Evolutionary conservation across 2,888 invertebrate genomes (phyloP).

Genomic region (Rhynchonema sp.): DNA sequence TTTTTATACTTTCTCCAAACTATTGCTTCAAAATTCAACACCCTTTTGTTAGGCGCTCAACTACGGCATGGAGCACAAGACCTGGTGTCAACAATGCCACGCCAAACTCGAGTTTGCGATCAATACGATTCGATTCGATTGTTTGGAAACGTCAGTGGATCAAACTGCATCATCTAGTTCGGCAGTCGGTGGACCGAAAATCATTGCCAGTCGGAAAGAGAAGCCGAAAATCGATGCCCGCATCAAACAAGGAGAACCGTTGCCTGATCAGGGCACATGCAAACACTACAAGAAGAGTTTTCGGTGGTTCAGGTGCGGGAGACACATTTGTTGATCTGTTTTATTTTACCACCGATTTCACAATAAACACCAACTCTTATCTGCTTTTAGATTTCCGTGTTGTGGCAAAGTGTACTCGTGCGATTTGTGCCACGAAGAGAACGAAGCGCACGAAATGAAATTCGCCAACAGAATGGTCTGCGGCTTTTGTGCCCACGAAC

Average conservation of each 20-base stretch:
- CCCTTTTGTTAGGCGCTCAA: conserved; percentile 23
- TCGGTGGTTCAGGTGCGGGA: conserved; percentile 36
- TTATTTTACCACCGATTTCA: background rate
- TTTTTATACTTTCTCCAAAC: background rate
- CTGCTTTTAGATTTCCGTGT: conserved; percentile 30
- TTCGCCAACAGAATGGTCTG: conserved; percentile 34
- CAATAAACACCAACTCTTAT: no score
- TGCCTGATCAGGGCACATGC: conserved; percentile 33
- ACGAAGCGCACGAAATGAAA: conserved; percentile 31
- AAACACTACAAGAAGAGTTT: conserved; percentile 35
- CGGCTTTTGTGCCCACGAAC: conserved; percentile 34
- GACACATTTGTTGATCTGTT: conserved; percentile 2
- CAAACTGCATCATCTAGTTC: conserved; percentile 5
- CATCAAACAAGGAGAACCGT: conserved; percentile 30
- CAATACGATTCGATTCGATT: conserved; percentile 16
- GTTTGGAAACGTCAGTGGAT: background rate
- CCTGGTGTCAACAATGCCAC: conserved; percentile 31
- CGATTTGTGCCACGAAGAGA: conserved; percentile 32
- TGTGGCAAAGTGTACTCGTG: conserved; percentile 34
- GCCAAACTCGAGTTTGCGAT: conserved; percentile 27
- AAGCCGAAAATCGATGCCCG: conserved; percentile 24
- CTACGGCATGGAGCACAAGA: conserved; percentile 25
- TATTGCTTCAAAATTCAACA: background rate
- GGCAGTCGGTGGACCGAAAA: background rate
- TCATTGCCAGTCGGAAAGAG: background rate